These are phyloP conservation scores for Oceanites oceanicus DNA, from an alignment of 2,113 vertebrate species.

Conservation along the genomic window DNA sequence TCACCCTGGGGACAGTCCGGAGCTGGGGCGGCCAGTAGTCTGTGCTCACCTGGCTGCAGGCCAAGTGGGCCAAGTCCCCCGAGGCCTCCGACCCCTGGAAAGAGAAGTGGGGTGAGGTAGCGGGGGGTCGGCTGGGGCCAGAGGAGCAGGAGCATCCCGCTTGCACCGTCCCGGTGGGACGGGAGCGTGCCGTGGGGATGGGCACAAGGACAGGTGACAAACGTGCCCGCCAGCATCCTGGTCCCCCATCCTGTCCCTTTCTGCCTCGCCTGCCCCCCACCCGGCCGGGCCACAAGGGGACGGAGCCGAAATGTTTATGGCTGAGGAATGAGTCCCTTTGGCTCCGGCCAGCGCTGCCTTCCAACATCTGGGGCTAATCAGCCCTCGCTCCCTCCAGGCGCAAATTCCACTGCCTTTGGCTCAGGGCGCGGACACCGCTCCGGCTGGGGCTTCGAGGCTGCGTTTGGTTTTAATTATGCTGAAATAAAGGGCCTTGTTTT, in stretches of 20 bases:
- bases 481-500: conserved; percentile 63
- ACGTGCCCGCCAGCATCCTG: rapidly evolving
- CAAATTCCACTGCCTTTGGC: conserved; percentile 72
- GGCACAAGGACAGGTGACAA: background rate
- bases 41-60: conserved; percentile 61
- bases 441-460: conserved; percentile 32
- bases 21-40: rapidly evolving
- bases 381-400: conserved; percentile 51
- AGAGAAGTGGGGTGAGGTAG: background rate
- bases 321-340: conserved; percentile 46
- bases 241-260: background rate
- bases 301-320: conserved; percentile 19
- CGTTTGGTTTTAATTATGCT: conserved; percentile 69
- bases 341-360: conserved; percentile 30
- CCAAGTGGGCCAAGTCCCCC: conserved; percentile 40
- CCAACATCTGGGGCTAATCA: conserved; percentile 72
- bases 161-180: rapidly evolving
- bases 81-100: conserved; percentile 60
- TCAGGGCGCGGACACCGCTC: conserved; percentile 19
- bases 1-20: rapidly evolving
- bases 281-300: background rate
- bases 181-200: rapidly evolving
- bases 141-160: background rate
- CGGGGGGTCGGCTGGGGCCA: rapidly evolving
- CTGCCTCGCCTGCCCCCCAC: background rate